Base-by-base conservation (phyloP, 2,113 vertebrate genomes). In the Cyphomyrus discorhynchus region DNA sequence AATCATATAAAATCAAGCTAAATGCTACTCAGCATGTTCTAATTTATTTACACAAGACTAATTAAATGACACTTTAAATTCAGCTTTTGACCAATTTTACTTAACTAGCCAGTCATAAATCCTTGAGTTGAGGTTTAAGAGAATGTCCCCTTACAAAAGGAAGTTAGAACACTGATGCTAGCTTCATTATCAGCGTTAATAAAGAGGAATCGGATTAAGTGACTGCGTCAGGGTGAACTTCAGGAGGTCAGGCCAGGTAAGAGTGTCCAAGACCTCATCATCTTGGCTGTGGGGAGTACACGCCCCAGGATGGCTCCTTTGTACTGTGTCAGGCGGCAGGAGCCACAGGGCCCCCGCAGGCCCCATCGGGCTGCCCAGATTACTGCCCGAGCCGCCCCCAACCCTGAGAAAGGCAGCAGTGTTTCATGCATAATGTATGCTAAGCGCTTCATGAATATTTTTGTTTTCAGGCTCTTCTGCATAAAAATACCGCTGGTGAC, bases 351-450 rank as follows among this genome's bases (percentile, higher is more conserved):
- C 2, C 85, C 49, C 85, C 31, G 8, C 5, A 53, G 11, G 49
- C 50, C 85, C 85, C 49, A 31, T 19, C 10, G n/a, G 27, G 46
- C 50, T 87, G 24, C 85, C n/a, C 85, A 87, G 85, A 87, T 87
- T 87, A 87, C 11, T 17, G 49, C 49, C 47, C 11, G n/a, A 53
- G n/a, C 47, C n/a, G 1, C 50, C 85, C 85, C 27, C 17, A 31
- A 35, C 9, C 85, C 50, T 56, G 85, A 35, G 49, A 87, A 87
- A 35, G 50, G 50, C 85, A 53, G 13, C 11, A 19, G 31, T 27
- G 47, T 53, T 87, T 56, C 85, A 87, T 87, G 85, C 85, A 87
- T 87, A 87, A 87, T 87, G 50, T 87, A 87, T 87, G 49, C 50
- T 87, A 87, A 87, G 85, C 27, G 3, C 85, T 87, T 87, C 85